Evolutionary conservation across 2,888 invertebrate species (phyloP).

Genomic region (Hirtodrosophila confusa): DNA sequence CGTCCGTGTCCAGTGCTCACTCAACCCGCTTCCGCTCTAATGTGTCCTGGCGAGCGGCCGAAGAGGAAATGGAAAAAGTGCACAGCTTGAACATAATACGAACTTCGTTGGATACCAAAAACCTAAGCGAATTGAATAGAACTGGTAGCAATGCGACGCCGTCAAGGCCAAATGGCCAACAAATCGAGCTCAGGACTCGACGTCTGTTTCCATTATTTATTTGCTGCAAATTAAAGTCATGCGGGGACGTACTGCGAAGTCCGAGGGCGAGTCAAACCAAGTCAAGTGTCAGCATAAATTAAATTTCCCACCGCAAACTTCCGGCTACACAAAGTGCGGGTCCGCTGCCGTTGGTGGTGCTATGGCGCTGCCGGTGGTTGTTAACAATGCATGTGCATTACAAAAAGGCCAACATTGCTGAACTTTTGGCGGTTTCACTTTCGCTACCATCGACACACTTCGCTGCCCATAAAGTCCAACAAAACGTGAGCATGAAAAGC

Average conservation of each 20-base stretch:
- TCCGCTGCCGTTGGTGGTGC: conserved; percentile 1
- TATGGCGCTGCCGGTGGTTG: conserved; percentile 20
- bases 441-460: conserved; percentile 74
- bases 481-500: conserved; percentile 62
- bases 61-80: conserved; percentile 69
- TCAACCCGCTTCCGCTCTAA: conserved; percentile 52
- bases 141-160: conserved; percentile 20
- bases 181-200: conserved; percentile 49
- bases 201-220: conserved; percentile 76
- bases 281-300: conserved; percentile 81
- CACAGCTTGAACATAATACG: conserved; percentile 67
- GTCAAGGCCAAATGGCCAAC: conserved; percentile 71
- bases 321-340: conserved; percentile 53
- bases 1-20: conserved; percentile 6
- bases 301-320: conserved; percentile 81
- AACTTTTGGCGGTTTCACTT: conserved; percentile 73
- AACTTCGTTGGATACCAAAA: conserved; percentile 35
- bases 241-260: conserved; percentile 4
- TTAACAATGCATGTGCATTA: conserved; percentile 72
- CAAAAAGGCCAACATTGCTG: conserved; percentile 45
- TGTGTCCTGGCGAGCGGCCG: conserved; percentile 22
- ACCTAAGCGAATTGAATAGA: conserved; percentile 43
- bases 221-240: conserved; percentile 72
- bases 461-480: conserved; percentile 70
- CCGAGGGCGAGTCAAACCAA: conserved; percentile 52